phyloP scores from a whole-genome alignment of 2,797 vertebrate genomes.

The Orientallactaga sibirica region DNA sequence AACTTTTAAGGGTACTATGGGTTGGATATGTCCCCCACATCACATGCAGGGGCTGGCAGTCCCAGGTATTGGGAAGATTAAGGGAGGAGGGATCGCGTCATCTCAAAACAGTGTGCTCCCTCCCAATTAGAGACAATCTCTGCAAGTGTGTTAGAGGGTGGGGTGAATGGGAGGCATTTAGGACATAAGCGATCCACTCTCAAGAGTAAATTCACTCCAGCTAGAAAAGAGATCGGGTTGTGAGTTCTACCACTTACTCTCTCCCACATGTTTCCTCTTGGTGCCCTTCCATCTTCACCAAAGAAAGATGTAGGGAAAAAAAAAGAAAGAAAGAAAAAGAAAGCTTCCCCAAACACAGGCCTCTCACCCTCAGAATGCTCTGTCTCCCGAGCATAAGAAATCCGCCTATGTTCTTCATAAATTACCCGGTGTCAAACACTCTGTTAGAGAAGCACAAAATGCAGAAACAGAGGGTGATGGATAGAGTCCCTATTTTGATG shows the following conservation, averaged over 20 bases:
- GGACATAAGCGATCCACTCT: neutral
- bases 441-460: neutral
- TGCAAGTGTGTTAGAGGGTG: too few species aligned
- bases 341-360: neutral
- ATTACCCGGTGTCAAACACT: neutral
- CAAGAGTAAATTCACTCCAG: neutral
- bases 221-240: neutral
- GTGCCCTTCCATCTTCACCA: neutral
- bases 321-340: too few species aligned
- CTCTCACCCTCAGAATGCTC: neutral
- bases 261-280: neutral
- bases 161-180: neutral
- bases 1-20: neutral
- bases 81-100: neutral
- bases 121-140: too few species aligned
- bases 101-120: neutral
- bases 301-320: neutral
- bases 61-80: neutral
- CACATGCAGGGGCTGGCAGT: neutral
- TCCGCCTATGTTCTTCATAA: neutral
- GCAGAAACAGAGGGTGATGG: neutral
- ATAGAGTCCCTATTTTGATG: neutral
- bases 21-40: neutral
- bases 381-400: too few species aligned
- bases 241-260: neutral